Conservation (phyloP, 1,140 invertebrate genomes). For the Eciton burchellii region DNA sequence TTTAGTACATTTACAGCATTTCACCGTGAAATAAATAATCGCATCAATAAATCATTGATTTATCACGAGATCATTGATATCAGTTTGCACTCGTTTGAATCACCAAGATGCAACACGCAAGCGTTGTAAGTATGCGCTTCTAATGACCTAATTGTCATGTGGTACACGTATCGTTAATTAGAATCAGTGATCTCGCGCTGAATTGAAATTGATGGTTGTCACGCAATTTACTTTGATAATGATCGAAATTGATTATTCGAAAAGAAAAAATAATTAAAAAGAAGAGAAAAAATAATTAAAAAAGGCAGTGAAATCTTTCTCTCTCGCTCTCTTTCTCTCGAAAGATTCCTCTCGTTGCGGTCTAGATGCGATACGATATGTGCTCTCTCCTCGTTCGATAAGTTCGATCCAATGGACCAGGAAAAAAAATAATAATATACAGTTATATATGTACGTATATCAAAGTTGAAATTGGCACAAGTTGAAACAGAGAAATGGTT, state of each 20-base stretch:
- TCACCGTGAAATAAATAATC: conserved; percentile 17
- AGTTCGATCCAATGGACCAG: conserved; percentile 18
- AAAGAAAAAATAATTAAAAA: neutral
- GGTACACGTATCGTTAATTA: conserved; percentile 41
- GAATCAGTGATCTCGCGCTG: conserved; percentile 30
- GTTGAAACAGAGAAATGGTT: conserved; percentile 20
- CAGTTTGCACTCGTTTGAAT: conserved; percentile 33
- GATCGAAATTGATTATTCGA: conserved; percentile 21
- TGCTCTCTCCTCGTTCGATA: conserved; percentile 29
- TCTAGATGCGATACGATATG: conserved; percentile 27
- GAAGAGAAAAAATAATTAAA: neutral
- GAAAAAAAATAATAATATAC: neutral
- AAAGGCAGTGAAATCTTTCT: conserved; percentile 3
- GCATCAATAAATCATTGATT: conserved; percentile 35
- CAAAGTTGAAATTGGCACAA: conserved; percentile 37
- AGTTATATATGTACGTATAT: neutral
- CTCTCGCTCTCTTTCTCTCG: too few species aligned
- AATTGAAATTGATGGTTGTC: neutral
- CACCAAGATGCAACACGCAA: conserved; percentile 48
- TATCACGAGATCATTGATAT: conserved; percentile 14
- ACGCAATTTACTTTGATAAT: neutral
- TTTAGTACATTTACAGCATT: neutral
- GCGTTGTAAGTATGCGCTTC: conserved; percentile 52
- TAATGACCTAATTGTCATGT: conserved; percentile 75
- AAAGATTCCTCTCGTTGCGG: conserved; percentile 12